Percentiles rank a stretch among this genome's conserved stretches.
Conservation (phyloP, 2,888 invertebrate genomes). For the Parnassius mnemosyne region DNA sequence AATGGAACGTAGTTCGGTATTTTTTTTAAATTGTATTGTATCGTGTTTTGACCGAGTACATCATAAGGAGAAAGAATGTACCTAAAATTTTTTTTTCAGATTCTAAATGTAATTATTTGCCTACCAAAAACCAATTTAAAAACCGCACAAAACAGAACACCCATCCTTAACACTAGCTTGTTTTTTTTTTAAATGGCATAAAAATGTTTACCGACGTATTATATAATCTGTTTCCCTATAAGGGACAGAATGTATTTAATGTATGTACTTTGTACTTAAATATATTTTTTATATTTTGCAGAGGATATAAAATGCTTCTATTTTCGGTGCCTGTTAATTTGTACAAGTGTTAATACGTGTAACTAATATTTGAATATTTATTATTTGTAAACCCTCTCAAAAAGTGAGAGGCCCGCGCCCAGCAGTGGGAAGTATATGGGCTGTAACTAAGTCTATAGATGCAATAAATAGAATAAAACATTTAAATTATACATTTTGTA, state of each 20-base stretch:
- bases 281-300: conserved; percentile 32
- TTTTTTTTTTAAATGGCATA: neutral
- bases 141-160: too few relatives aligned
- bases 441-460: neutral
- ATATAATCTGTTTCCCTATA: conserved; percentile 19
- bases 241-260: conserved; percentile 14
- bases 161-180: neutral
- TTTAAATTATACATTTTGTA: conserved; percentile 13
- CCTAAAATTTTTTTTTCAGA: too few relatives aligned
- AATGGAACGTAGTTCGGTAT: too few relatives aligned
- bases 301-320: conserved; percentile 26
- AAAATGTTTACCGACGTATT: conserved; percentile 1
- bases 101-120: too few relatives aligned
- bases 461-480: conserved; percentile 15
- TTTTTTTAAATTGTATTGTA: too few relatives aligned
- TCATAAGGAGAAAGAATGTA: too few relatives aligned
- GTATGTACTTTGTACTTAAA: conserved; percentile 18
- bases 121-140: too few relatives aligned
- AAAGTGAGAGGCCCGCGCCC: too few relatives aligned
- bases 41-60: too few relatives aligned
- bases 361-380: neutral
- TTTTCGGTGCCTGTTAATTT: conserved; percentile 33
- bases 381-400: neutral
- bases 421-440: too few relatives aligned
- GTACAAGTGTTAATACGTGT: conserved; percentile 19